A percentile compares a stretch with the other conserved stretches of the same genome.
phyloP scores from a whole-genome alignment of 2,797 vertebrate genomes.

The Acanthornis magna region DNA sequence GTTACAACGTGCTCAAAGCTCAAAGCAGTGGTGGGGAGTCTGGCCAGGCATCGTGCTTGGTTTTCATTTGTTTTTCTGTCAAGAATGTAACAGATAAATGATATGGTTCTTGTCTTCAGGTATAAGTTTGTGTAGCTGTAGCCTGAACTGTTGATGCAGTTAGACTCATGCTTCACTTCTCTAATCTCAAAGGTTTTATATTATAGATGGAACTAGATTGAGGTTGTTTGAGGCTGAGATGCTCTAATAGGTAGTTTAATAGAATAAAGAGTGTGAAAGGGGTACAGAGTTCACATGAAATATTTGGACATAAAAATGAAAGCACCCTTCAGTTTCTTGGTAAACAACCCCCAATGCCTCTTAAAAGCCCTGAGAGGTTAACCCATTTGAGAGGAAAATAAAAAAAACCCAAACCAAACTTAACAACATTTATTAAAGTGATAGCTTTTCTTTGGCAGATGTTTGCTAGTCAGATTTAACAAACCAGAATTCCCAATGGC shows the following conservation, averaged over 20 bases:
- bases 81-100: not conserved
- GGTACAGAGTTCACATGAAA: not conserved
- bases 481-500: slow-evolving; percentile 33
- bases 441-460: not conserved
- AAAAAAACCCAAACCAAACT: not conserved
- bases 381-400: not conserved
- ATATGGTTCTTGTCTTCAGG: not conserved
- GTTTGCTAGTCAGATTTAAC: slow-evolving; percentile 37
- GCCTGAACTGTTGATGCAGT: not conserved
- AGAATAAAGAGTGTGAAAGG: slow-evolving; percentile 13
- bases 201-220: not conserved
- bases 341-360: not conserved
- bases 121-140: not conserved
- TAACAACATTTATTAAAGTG: not conserved
- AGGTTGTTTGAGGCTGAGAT: not conserved
- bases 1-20: not conserved
- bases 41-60: not conserved
- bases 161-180: not conserved
- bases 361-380: not conserved
- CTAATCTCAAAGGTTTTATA: not conserved
- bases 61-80: slow-evolving; percentile 12
- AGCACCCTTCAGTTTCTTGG: not conserved
- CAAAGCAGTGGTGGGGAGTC: not conserved
- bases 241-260: slow-evolving; percentile 20
- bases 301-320: slow-evolving; percentile 30